Conservation (phyloP, 2,888 invertebrate genomes). For the Luperina nickerlii region DNA sequence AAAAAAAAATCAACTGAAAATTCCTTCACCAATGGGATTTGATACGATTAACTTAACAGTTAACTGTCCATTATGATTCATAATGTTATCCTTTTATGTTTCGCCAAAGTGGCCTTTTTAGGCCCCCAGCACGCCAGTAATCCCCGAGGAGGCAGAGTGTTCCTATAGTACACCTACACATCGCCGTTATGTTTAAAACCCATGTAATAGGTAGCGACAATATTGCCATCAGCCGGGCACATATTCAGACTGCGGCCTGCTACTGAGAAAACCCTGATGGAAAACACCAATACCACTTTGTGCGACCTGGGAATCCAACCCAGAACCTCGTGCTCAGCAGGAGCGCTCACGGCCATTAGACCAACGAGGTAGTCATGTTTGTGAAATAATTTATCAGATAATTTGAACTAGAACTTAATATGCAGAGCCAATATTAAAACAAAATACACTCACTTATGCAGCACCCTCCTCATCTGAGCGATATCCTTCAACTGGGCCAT, state of each 20-base stretch:
- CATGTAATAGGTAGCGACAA: not conserved
- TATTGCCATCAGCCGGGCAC: not conserved
- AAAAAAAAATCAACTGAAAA: too few species aligned
- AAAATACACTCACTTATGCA: conserved; percentile 79
- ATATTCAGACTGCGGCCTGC: too few species aligned
- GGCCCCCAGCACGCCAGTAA: not conserved
- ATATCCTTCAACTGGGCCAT: conserved; percentile 81
- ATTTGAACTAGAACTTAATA: not conserved
- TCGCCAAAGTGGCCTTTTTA: too few species aligned
- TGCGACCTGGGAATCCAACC: not conserved
- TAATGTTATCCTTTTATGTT: too few species aligned
- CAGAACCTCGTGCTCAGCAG: not conserved
- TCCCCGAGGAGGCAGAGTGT: too few species aligned
- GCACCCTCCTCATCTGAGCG: conserved; percentile 80
- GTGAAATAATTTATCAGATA: not conserved
- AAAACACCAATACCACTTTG: not conserved
- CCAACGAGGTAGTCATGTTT: not conserved
- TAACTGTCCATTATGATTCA: too few species aligned
- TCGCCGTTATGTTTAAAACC: not conserved
- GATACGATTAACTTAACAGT: too few species aligned
- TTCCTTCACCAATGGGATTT: too few species aligned
- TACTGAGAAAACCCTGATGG: not conserved
- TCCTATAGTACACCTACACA: not conserved
- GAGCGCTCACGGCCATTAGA: not conserved
- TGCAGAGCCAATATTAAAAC: not conserved